Base-by-base conservation (phyloP, 2,888 invertebrate genomes). In the Orthosia gracilis region DNA sequence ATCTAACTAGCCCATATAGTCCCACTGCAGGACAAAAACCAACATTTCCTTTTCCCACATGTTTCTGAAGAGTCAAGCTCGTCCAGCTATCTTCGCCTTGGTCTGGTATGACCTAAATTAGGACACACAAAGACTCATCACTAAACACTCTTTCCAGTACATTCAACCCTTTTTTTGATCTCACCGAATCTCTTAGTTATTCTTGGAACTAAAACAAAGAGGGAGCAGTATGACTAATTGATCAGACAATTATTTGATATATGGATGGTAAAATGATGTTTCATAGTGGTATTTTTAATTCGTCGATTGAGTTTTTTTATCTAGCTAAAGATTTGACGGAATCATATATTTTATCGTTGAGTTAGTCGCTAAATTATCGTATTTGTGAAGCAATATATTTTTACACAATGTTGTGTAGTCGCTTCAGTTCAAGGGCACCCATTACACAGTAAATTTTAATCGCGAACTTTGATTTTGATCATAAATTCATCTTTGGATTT, bases 131-230 rank as follows among this genome's bases (percentile, higher is more conserved):
- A 52, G n/a, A 67, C 45, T 47, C 52, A 54, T 54, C 45, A 26
- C 13, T 18, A n/a, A 57, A 76, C 26, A 54, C 40, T 31, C 55
- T 40, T 45, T 4, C 40, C 26, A 59, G 47, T 7, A 13, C 52
- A 69, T 15, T 50, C 18, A 23, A 45, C 71, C 55, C n/a, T 55
- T 23, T 18, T 61, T 70, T 69, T 21, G 40, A 31, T 40, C 47
- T 31, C 13, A 21, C n/a, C 18, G 52, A 73, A 73, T 54, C 15
- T 45, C 9, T 55, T 7, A n/a, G 26, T 65, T 65, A 49, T 86
- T 83, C 73, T 52, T 54, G 40, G 78, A 83, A 86, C 17, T 23
- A 26, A 67, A 81, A 86, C 76, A 83, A 86, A 85, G 63, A 23
- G 18, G 26, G 12, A 18, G 18, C 21, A 4, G 31, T 17, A 55